phyloP scores from a whole-genome alignment of 2,113 vertebrate species.

The Erinaceus europaeus region DNA sequence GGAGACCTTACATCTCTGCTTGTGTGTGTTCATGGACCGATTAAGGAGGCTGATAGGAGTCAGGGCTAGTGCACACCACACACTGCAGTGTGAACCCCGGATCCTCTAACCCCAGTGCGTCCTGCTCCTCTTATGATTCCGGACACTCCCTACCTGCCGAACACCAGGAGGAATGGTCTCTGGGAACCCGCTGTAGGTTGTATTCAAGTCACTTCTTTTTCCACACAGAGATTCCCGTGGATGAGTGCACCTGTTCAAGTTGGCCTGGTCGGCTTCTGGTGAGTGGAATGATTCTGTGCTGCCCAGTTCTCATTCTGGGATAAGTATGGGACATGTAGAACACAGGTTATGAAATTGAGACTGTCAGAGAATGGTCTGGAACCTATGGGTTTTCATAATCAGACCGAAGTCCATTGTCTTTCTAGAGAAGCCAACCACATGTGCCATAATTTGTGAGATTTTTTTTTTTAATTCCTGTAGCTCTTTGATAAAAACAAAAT shows the following conservation, averaged over 20 bases:
- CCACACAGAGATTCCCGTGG: slow-evolving; percentile 94
- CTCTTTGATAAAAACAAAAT: no score
- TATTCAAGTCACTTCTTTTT: slow-evolving; percentile 18
- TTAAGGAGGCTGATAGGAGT: no score
- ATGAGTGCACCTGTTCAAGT: slow-evolving; percentile 99
- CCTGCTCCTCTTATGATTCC: no score
- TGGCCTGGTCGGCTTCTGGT: slow-evolving; percentile 96
- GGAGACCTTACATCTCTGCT: no score
- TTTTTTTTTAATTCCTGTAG: neutral
- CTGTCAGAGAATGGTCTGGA: neutral
- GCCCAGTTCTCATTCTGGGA: neutral
- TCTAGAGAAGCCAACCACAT: neutral
- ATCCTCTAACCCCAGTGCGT: no score
- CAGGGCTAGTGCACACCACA: no score
- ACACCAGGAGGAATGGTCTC: no score
- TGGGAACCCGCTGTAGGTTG: neutral
- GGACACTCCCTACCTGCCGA: no score
- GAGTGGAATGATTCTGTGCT: slow-evolving; percentile 74
- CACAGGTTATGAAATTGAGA: neutral
- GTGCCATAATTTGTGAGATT: neutral
- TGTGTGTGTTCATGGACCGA: no score
- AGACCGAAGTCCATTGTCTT: neutral
- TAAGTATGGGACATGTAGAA: neutral
- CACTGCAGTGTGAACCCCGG: no score
- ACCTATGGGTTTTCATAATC: neutral